Conservation (phyloP, 2,888 invertebrate genomes). For the Anticlea derivata region DNA sequence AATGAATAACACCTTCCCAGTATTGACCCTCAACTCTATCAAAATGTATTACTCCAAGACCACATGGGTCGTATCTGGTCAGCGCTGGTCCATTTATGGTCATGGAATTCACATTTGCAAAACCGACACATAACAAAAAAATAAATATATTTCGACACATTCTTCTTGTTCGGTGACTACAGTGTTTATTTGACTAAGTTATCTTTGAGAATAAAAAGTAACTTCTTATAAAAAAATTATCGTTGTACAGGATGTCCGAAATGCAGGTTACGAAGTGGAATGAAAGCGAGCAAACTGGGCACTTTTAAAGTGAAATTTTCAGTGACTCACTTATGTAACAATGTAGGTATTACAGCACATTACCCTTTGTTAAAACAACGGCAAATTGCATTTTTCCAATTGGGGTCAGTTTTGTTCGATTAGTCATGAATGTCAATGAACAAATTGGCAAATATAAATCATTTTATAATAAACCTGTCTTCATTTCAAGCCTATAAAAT, state of each 20-base stretch:
- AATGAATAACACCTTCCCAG: conserved; percentile 63
- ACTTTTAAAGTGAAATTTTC: conserved; percentile 59
- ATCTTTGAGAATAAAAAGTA: not conserved
- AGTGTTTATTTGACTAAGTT: conserved; percentile 10
- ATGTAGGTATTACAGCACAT: conserved; percentile 43
- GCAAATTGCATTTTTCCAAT: conserved; percentile 31
- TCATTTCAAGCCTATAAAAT: too few species aligned
- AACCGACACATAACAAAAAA: conserved; percentile 25
- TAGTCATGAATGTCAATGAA: conserved; percentile 43
- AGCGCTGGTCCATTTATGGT: conserved; percentile 59
- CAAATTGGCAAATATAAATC: not conserved
- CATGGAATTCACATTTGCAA: conserved; percentile 52
- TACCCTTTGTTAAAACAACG: conserved; percentile 25
- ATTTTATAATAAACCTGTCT: too few species aligned
- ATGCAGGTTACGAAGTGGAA: conserved; percentile 27
- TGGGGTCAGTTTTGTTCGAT: conserved; percentile 52
- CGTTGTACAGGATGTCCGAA: conserved; percentile 48
- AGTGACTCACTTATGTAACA: conserved; percentile 56
- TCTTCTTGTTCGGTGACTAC: not conserved
- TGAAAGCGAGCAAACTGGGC: conserved; percentile 30
- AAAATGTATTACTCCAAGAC: conserved; percentile 66
- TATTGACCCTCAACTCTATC: conserved; percentile 53
- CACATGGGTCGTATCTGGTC: conserved; percentile 70
- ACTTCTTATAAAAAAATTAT: too few species aligned
- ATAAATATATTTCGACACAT: conserved; percentile 19